These are phyloP conservation scores for Pipistrellus pygmaeus DNA, from an alignment of 2,797 vertebrate genomes.

Conservation along the genomic window DNA sequence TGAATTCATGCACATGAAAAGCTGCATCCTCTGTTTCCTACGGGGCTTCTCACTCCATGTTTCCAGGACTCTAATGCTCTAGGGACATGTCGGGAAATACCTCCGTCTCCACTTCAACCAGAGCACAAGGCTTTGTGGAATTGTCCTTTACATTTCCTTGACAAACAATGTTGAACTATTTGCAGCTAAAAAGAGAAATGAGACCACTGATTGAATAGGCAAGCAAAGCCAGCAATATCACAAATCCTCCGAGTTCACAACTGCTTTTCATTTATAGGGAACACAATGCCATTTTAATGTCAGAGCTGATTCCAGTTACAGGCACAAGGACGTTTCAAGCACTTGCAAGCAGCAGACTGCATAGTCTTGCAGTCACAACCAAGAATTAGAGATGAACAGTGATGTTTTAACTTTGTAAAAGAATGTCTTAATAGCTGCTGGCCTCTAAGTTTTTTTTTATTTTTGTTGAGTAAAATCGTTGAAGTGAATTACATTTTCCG, in stretches of 20 bases:
- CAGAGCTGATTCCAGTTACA: neutral
- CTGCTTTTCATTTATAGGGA: slow-evolving; percentile 57
- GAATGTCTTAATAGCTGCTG: neutral
- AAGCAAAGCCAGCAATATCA: slow-evolving; percentile 23
- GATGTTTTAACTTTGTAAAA: slow-evolving; percentile 32
- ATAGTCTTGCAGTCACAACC: neutral
- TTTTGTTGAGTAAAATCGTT: slow-evolving; percentile 13
- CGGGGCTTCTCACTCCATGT: neutral
- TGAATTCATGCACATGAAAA: neutral
- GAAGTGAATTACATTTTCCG: neutral
- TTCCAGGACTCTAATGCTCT: neutral
- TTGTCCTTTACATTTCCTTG: slow-evolving; percentile 7
- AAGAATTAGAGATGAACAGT: slow-evolving; percentile 6
- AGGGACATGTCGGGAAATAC: neutral
- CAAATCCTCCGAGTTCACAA: slow-evolving; percentile 32
- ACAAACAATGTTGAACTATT: slow-evolving; percentile 26
- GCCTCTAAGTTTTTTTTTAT: neutral
- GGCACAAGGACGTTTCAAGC: slow-evolving; percentile 14
- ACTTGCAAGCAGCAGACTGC: neutral
- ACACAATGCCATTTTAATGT: slow-evolving; percentile 7
- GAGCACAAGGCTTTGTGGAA: neutral
- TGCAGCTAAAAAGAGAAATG: slow-evolving; percentile 34
- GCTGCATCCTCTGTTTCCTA: neutral
- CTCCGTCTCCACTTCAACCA: neutral
- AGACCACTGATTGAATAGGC: neutral